A percentile compares a stretch with the other conserved stretches of the same genome.
These are phyloP conservation scores for Gymnoscopelus microlampas DNA, from an alignment of 2,797 vertebrate species.

Conservation along the genomic window DNA sequence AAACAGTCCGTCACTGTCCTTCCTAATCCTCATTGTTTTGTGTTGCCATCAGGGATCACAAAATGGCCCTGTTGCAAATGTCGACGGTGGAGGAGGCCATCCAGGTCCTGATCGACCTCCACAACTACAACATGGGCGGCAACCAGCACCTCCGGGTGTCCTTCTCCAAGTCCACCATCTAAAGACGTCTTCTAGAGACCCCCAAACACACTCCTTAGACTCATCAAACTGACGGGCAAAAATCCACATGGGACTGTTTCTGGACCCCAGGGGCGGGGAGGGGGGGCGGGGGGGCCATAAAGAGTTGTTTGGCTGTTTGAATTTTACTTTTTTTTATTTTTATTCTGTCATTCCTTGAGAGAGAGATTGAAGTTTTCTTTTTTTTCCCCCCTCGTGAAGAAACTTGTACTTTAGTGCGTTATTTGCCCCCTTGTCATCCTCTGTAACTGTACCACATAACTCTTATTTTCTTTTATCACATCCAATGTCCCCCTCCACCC, in stretches of 20 bases:
- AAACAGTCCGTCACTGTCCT: too few species aligned
- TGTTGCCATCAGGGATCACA: constrained; percentile 88
- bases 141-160: constrained; percentile 98
- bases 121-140: constrained; percentile 97
- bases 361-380: constrained; percentile 29
- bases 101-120: constrained; percentile 95
- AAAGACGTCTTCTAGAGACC: constrained; percentile 63
- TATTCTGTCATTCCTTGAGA: constrained; percentile 74
- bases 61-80: constrained; percentile 98
- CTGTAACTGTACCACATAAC: constrained; percentile 45
- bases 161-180: constrained; percentile 98
- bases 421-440: constrained; percentile 47
- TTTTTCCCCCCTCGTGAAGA: constrained; percentile 50
- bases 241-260: constrained; percentile 76
- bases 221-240: constrained; percentile 4
- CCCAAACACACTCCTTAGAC: constrained; percentile 1
- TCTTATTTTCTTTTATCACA: constrained; percentile 78
- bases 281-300: constrained; percentile 86
- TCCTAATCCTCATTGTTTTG: too few species aligned
- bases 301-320: constrained; percentile 49
- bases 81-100: constrained; percentile 96
- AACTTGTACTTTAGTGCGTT: constrained; percentile 71
- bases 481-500: constrained; percentile 76
- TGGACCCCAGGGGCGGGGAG: constrained; percentile 88
- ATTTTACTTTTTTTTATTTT: constrained; percentile 57